These are phyloP conservation scores for Lucinisca nassula DNA, from an alignment of 2,888 invertebrate species.

Conservation along the genomic window DNA sequence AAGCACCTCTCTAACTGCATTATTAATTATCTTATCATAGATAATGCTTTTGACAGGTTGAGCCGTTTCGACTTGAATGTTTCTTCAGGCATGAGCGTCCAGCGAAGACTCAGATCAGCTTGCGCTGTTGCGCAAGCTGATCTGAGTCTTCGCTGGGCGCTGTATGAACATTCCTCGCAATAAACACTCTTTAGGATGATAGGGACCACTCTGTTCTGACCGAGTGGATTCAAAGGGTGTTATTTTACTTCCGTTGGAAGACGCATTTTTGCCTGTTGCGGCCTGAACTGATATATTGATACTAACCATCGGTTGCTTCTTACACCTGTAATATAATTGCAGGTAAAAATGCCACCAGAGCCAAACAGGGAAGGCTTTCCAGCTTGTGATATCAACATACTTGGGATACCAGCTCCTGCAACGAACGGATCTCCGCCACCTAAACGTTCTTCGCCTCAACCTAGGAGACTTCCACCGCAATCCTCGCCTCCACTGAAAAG, in stretches of 20 bases:
- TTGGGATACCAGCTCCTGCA: not conserved
- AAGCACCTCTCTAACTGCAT: not conserved
- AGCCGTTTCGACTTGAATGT: too few relatives aligned
- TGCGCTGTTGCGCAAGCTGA: too few relatives aligned
- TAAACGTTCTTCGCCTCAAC: not conserved
- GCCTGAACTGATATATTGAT: not conserved
- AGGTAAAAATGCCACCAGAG: conserved; percentile 6
- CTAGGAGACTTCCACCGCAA: not conserved
- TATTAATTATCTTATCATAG: not conserved
- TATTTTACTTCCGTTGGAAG: too few relatives aligned
- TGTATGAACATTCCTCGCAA: too few relatives aligned
- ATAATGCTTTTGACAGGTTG: conserved; percentile 1
- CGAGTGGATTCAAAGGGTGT: too few relatives aligned
- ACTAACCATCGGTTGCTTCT: not conserved
- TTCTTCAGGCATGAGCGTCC: too few relatives aligned
- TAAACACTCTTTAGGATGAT: too few relatives aligned
- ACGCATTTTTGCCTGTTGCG: too few relatives aligned
- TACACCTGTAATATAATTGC: conserved; percentile 1
- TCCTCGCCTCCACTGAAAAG: conserved; percentile 52
- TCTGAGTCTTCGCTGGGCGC: too few relatives aligned
- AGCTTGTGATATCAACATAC: conserved; percentile 6
- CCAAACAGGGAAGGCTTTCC: conserved; percentile 3
- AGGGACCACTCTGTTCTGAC: too few relatives aligned
- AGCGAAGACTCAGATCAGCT: too few relatives aligned
- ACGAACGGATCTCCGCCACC: not conserved